A percentile compares a stretch with the other conserved stretches of the same genome.
phyloP scores from a whole-genome alignment of 2,888 invertebrate genomes.

The Sussaba pulchella region DNA sequence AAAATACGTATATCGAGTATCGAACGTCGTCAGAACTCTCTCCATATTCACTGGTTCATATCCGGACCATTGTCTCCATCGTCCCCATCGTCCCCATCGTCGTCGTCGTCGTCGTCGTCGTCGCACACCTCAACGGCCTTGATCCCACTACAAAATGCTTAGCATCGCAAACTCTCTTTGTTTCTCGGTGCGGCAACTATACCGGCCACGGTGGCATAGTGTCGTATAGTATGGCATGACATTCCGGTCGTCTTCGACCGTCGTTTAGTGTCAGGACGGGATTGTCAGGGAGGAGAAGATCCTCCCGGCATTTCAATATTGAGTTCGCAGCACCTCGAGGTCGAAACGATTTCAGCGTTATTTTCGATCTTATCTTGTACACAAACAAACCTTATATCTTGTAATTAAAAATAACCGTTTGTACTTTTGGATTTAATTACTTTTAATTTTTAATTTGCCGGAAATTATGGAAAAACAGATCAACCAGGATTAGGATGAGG shows the following conservation, averaged over 20 bases:
- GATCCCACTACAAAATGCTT: constrained; percentile 52
- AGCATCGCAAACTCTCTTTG: constrained; percentile 52
- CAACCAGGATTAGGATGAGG: background rate
- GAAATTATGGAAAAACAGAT: too few species aligned
- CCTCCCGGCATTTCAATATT: constrained; percentile 37
- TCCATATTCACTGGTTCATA: constrained; percentile 54
- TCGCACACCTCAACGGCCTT: constrained; percentile 55
- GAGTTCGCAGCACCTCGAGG: constrained; percentile 18
- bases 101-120: constrained; percentile 7
- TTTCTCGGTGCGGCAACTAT: constrained; percentile 46
- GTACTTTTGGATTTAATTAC: too few species aligned
- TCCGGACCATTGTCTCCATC: constrained; percentile 60
- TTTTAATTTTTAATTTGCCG: too few species aligned
- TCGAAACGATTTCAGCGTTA: constrained; percentile 25
- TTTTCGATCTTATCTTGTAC: constrained; percentile 23
- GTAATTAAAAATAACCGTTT: too few species aligned
- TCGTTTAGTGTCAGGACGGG: constrained; percentile 37
- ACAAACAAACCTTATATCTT: too few species aligned
- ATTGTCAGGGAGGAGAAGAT: constrained; percentile 5
- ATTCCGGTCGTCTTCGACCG: constrained; percentile 1
- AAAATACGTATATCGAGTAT: too few species aligned
- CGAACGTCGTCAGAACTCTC: constrained; percentile 24
- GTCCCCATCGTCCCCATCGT: background rate
- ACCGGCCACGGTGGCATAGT: background rate
- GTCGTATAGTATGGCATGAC: background rate